Conservation (phyloP, 2,888 invertebrate species). For the Sphaerophoria rueppellii region DNA sequence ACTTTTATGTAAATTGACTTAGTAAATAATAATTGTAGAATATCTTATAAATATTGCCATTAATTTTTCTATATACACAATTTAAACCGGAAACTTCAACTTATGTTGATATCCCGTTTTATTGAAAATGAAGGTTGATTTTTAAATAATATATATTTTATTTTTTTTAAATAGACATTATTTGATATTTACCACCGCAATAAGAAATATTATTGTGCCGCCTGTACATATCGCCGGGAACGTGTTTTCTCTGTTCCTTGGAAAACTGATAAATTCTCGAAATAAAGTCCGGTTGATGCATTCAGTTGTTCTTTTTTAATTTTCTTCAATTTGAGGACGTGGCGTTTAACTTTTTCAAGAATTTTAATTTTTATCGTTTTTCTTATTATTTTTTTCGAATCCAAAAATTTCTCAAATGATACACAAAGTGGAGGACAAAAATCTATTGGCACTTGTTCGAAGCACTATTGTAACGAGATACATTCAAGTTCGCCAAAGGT, state of each 20-base stretch:
- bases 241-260: slow-evolving; percentile 65
- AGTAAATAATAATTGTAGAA: too few species aligned
- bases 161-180: too few species aligned
- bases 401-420: background rate
- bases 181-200: slow-evolving; percentile 81
- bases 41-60: too few species aligned
- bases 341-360: background rate
- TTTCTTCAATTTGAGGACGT: slow-evolving; percentile 19
- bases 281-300: slow-evolving; percentile 70
- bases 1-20: too few species aligned
- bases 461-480: slow-evolving; percentile 55
- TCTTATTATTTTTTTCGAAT: slow-evolving; percentile 5
- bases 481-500: slow-evolving; percentile 68
- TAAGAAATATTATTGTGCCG: slow-evolving; percentile 82
- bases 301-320: slow-evolving; percentile 41
- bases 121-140: too few species aligned
- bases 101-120: too few species aligned
- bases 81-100: too few species aligned
- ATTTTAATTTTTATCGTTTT: background rate
- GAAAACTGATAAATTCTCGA: slow-evolving; percentile 68
- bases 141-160: background rate
- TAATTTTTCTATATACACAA: too few species aligned
- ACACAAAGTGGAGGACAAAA: background rate
- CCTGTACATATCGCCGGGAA: slow-evolving; percentile 78
- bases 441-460: slow-evolving; percentile 20